phyloP scores from a whole-genome alignment of 2,888 invertebrate genomes.

The Shargacucullia verbasci region DNA sequence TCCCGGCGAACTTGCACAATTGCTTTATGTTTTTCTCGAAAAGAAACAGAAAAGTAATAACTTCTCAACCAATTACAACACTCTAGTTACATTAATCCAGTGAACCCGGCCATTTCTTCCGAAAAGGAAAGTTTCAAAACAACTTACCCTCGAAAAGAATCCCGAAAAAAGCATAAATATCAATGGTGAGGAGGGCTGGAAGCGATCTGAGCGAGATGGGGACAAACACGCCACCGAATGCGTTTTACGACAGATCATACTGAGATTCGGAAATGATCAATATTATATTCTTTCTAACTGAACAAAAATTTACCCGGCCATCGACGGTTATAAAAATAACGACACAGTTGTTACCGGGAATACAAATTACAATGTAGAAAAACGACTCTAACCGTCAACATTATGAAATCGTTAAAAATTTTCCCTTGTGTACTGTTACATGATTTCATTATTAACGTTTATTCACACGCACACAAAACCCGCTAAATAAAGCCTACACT shows the following conservation, averaged over 20 bases:
- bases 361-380: conserved; percentile 69
- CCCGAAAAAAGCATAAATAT: conserved; percentile 83
- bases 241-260: conserved; percentile 77
- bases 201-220: conserved; percentile 71
- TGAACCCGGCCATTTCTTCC: conserved; percentile 73
- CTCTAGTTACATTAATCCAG: conserved; percentile 83
- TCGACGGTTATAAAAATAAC: conserved; percentile 44
- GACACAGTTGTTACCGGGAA: conserved; percentile 56
- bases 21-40: conserved; percentile 80
- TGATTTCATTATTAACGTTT: conserved; percentile 82
- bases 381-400: conserved; percentile 71
- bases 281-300: conserved; percentile 64
- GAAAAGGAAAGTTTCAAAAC: conserved; percentile 82
- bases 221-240: conserved; percentile 73
- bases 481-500: conserved; percentile 82
- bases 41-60: conserved; percentile 81
- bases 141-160: conserved; percentile 77
- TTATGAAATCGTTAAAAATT: conserved; percentile 76
- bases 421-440: conserved; percentile 79
- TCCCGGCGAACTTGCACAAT: conserved; percentile 75
- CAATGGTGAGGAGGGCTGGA: conserved; percentile 78
- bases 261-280: conserved; percentile 77
- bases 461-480: conserved; percentile 80
- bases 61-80: conserved; percentile 84
- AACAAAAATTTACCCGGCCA: conserved; percentile 24